Evolutionary conservation across 2,888 invertebrate genomes (phyloP), one percentile per base, ranked within the genome.

Genomic region (Xestia sexstrigata): DNA sequence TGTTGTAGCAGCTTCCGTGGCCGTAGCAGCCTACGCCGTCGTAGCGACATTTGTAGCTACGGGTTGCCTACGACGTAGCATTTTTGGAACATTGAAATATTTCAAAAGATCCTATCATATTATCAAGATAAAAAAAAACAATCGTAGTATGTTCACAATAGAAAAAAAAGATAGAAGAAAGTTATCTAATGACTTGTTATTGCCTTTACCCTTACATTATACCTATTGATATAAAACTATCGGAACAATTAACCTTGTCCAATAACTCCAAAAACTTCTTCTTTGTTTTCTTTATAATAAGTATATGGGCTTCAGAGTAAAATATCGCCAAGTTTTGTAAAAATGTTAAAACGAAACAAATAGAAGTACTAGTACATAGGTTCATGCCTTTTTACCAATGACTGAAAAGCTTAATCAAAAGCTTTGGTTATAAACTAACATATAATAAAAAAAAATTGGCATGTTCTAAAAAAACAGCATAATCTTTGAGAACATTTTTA

Each of bases 161-260:
- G 9, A 4, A 60, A 42, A 45, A 58, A 35, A 15, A 39, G 1
- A 13, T 49, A 52, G 26, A 7, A 58, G 13, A 66, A 39, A 35
- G n/a, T 42, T 81, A 55, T 68, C 45, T 39, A 68, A 62, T 47
- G n/a, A 72, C 71, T 76, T 84, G 76, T 73, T 76, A 63, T 65
- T 71, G 71, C 60, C 47, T 72, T 79, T 60, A 69, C 6, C 23
- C 23, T 39, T 47, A 69, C 15, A 67, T 52, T 52, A 67, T 58
- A 68, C 9, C 23, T 58, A 49, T 65, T 45, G 45, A 49, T 52
- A 62, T 63, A 30, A 26, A 42, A 62, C 26, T 62, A 62, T 70
- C 20, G n/a, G 23, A 62, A 39, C 55, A 55, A 39, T 20, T 70
- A 47, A 49, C 30, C 26, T 62, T 70, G 58, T 70, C 42, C 42